A percentile compares a stretch with the other conserved stretches of the same genome.
These are phyloP conservation scores for Plectropomus leopardus DNA, from an alignment of 2,113 vertebrate species.

Conservation along the genomic window DNA sequence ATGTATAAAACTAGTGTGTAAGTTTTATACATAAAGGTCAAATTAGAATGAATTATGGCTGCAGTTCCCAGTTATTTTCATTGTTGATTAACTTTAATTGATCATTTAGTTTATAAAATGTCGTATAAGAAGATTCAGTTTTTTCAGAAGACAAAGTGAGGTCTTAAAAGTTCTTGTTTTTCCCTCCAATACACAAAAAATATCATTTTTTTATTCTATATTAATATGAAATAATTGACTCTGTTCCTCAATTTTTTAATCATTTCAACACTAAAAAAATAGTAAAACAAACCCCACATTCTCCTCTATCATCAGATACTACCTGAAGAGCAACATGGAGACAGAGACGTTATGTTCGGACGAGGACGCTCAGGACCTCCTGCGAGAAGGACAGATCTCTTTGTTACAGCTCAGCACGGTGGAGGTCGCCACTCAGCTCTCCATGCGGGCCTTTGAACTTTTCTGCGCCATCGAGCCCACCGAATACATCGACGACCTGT, in stretches of 20 bases:
- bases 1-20: too few relatives aligned
- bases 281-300: neutral
- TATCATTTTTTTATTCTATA: too few relatives aligned
- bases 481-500: conserved; percentile 97
- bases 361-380: conserved; percentile 96
- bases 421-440: conserved; percentile 96
- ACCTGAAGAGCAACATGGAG: conserved; percentile 99
- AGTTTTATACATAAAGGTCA: neutral
- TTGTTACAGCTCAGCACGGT: conserved; percentile 96
- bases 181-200: neutral
- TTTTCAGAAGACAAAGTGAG: neutral
- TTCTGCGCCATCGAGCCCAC: conserved; percentile 99
- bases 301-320: conserved; percentile 87
- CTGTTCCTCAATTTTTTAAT: too few relatives aligned
- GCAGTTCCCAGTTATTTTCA: neutral
- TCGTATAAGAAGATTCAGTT: neutral
- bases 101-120: neutral
- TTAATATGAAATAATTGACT: too few relatives aligned
- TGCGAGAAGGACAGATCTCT: conserved; percentile 94
- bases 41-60: neutral
- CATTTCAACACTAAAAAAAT: too few relatives aligned
- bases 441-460: conserved; percentile 96
- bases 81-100: too few relatives aligned
- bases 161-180: neutral
- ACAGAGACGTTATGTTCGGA: conserved; percentile 98